Evolutionary conservation across 2,113 vertebrate species (phyloP).

Genomic region (Taxidea taxus): DNA sequence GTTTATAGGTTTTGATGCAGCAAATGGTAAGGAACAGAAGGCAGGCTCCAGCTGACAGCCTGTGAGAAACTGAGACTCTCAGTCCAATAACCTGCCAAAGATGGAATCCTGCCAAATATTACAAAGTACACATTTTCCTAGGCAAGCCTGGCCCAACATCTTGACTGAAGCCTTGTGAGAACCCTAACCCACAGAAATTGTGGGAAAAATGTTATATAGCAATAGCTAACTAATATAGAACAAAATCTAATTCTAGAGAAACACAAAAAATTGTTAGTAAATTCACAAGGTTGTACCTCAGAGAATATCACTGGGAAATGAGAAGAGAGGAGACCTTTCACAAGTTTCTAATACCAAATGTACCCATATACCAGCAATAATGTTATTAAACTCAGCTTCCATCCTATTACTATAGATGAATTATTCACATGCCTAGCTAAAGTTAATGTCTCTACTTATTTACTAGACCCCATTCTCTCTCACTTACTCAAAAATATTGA

Average conservation of each 20-base stretch:
- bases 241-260: background rate
- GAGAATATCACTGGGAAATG: background rate
- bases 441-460: no score
- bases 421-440: background rate
- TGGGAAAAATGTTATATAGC: background rate
- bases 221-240: background rate
- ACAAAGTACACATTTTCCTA: background rate
- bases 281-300: background rate
- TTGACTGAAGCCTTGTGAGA: background rate
- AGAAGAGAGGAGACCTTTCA: background rate
- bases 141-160: background rate
- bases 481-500: background rate
- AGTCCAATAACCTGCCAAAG: background rate
- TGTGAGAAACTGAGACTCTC: background rate
- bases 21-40: background rate
- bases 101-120: background rate
- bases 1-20: background rate
- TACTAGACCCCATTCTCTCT: background rate
- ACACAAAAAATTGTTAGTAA: background rate
- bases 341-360: background rate
- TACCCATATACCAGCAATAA: background rate
- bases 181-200: background rate
- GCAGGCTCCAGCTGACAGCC: background rate
- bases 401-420: background rate
- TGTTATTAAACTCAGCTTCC: background rate